Conservation (phyloP, 2,797 vertebrate genomes). For the Protosalanx chinensis region DNA sequence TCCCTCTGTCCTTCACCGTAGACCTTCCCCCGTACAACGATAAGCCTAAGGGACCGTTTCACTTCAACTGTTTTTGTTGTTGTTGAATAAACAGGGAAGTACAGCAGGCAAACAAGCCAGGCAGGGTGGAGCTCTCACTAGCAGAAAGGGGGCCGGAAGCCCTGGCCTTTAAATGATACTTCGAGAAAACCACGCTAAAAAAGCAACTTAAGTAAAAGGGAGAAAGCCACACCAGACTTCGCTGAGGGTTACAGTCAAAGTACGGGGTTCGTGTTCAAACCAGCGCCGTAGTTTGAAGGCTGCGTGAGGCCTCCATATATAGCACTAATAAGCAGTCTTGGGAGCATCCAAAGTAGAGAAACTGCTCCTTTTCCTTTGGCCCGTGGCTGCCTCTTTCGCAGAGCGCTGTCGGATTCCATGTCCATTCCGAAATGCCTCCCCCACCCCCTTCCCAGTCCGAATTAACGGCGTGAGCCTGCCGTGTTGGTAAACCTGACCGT, state of each 20-base stretch:
- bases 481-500: not conserved
- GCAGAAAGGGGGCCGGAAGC: slow-evolving; percentile 31
- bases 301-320: slow-evolving; percentile 33
- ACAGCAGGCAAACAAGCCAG: slow-evolving; percentile 52
- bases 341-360: not conserved
- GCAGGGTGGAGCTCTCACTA: slow-evolving; percentile 25
- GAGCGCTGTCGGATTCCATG: not conserved
- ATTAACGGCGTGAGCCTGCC: too few relatives aligned
- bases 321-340: slow-evolving; percentile 37
- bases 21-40: not conserved
- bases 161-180: slow-evolving; percentile 35
- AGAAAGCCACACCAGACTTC: slow-evolving; percentile 40
- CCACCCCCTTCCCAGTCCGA: not conserved
- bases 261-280: slow-evolving; percentile 29
- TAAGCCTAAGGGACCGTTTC: slow-evolving; percentile 13
- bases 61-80: slow-evolving; percentile 23
- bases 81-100: slow-evolving; percentile 58
- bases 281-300: slow-evolving; percentile 32
- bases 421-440: not conserved
- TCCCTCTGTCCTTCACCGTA: slow-evolving; percentile 25
- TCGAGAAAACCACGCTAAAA: slow-evolving; percentile 36
- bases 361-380: slow-evolving; percentile 29
- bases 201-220: slow-evolving; percentile 30
- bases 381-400: slow-evolving; percentile 19
- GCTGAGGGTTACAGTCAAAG: slow-evolving; percentile 36